Evolutionary conservation across 2,888 invertebrate genomes (phyloP), one percentile per base, ranked within the genome.

Genomic region (Lottia scabra): DNA sequence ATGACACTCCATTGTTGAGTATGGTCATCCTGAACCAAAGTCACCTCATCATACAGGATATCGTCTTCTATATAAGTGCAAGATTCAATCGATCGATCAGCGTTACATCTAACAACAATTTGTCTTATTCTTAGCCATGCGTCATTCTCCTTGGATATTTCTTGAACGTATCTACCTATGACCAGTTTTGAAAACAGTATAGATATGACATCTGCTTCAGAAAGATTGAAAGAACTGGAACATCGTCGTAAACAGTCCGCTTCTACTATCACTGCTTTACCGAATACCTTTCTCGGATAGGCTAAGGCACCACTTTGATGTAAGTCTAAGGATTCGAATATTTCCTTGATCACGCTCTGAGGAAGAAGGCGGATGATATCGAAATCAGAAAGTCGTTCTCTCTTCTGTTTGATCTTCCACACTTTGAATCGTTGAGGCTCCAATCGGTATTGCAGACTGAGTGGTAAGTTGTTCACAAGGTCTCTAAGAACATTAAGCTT

Each of bases 121-220:
- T 38, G 5, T 38, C 10, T 38, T 8, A 38, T 6, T 10, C 8
- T 38, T 1, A 38, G 38, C 38, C 38, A 38, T 38, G 38, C 38
- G 10, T 1, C 38, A 38, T 10, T 38, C 3, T 38, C 10, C 19
- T 56, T 19, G 56, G 56, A 43, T 19, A 62, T 66, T 27, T 16
- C 19, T 8, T 45, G 27, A 1, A 27, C 19, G 62, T 70, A 70
- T 23, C 70, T 65, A 5, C 70, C 70, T 38, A 66, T 27, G 10
- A 70, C 43, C 2, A 66, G 70, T 64, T 66, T 66, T n/a, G 70
- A 70, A 27, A 70, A 45, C 0, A 66, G 27, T 16, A 66, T n/a
- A 13, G 66, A 66, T 46, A 30, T 62, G 38, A 62, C 26, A 65
- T 19, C 46, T 13, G n/a, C 13, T 38, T 65, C 45, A 4, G 19